These are phyloP conservation scores for Thripadectes ignobilis DNA, from an alignment of 2,797 vertebrate species.

Conservation along the genomic window DNA sequence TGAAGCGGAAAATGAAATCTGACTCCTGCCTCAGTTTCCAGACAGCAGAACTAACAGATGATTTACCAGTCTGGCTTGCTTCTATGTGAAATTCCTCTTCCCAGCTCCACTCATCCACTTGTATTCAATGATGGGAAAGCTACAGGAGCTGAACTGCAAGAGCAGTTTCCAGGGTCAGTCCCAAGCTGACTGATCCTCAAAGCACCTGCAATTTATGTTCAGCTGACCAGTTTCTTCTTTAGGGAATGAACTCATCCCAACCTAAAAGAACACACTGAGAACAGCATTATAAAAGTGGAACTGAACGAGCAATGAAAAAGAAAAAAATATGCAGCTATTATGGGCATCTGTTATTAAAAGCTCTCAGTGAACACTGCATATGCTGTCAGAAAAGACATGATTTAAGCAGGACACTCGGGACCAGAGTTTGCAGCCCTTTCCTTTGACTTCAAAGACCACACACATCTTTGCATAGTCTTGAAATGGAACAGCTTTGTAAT, in stretches of 20 bases:
- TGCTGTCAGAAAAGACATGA: neutral
- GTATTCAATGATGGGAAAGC: neutral
- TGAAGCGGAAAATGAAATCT: slow-evolving; percentile 14
- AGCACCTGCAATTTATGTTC: neutral
- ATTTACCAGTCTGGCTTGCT: slow-evolving; percentile 53
- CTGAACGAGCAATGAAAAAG: neutral
- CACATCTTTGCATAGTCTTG: neutral
- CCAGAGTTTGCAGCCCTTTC: neutral
- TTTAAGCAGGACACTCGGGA: neutral
- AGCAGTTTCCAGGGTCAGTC: neutral
- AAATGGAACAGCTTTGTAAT: neutral
- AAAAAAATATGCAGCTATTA: neutral
- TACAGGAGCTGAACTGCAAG: slow-evolving; percentile 22
- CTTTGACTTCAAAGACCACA: neutral
- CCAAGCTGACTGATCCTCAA: neutral
- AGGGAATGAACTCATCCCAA: neutral
- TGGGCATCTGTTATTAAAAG: neutral
- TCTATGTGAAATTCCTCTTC: slow-evolving; percentile 14
- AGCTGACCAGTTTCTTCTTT: neutral
- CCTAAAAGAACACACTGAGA: neutral
- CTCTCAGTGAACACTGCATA: neutral
- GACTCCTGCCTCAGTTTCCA: slow-evolving; percentile 64
- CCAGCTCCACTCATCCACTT: neutral
- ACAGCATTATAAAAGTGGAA: neutral
- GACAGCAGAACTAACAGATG: slow-evolving; percentile 52